Evolutionary conservation across 2,888 invertebrate species (phyloP).

Genomic region (Platycnemis pennipes): DNA sequence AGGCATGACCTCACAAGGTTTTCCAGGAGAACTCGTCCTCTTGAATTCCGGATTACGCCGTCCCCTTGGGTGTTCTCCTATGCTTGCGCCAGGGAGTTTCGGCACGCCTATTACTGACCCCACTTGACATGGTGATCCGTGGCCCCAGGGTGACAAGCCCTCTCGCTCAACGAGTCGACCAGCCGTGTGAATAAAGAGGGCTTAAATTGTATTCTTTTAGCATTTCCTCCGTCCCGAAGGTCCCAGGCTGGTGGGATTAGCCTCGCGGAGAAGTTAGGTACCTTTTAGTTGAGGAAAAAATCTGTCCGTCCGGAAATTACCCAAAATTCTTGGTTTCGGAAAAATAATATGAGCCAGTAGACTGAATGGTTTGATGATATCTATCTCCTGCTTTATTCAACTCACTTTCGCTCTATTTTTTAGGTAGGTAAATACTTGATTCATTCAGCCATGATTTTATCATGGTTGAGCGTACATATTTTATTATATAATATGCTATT

Average conservation of each 20-base stretch:
- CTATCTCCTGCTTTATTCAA: background rate
- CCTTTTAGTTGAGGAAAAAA: background rate
- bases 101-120: background rate
- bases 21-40: conserved; percentile 39
- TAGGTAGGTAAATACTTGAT: no score
- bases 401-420: no score
- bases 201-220: background rate
- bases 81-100: background rate
- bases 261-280: background rate
- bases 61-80: background rate
- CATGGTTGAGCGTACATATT: no score
- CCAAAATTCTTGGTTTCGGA: background rate
- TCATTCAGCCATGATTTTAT: no score
- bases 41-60: conserved; percentile 46
- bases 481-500: no score
- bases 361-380: background rate
- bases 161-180: conserved; percentile 44
- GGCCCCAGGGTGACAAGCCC: background rate
- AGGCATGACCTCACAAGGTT: conserved; percentile 38
- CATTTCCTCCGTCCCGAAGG: background rate
- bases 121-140: background rate
- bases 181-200: conserved; percentile 52
- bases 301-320: background rate
- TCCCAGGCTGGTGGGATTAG: background rate
- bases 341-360: background rate